Percentiles rank a stretch among this genome's conserved stretches.
These are phyloP conservation scores for Psittacula derbiana DNA, from an alignment of 2,797 vertebrate species.

Conservation along the genomic window DNA sequence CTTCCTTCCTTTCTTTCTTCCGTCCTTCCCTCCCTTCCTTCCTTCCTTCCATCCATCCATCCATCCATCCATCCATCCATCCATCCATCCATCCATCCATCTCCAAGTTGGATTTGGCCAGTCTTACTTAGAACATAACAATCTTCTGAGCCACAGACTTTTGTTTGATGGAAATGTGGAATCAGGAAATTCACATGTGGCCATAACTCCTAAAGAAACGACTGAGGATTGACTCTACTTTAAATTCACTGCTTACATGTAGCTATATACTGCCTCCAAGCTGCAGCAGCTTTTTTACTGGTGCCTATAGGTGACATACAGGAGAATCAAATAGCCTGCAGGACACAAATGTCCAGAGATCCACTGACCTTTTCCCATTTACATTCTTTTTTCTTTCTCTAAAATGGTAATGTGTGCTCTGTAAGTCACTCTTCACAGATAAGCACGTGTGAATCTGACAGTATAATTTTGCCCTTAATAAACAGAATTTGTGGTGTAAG, in stretches of 20 bases:
- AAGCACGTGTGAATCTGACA: conserved; percentile 35
- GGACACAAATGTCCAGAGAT: background rate
- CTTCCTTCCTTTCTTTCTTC: too few relatives aligned
- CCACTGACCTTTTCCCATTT: background rate
- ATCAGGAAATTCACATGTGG: background rate
- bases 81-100: too few relatives aligned
- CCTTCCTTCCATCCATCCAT: too few relatives aligned
- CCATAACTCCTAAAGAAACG: background rate
- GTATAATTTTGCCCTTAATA: conserved; percentile 58
- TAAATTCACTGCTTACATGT: background rate
- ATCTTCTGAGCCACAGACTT: background rate
- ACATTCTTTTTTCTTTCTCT: background rate
- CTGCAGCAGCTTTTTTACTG: background rate
- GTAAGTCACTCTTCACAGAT: conserved; percentile 24
- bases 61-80: too few relatives aligned
- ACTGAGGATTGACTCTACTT: background rate
- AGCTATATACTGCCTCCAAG: conserved; percentile 7
- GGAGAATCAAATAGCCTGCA: background rate
- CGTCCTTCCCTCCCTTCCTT: too few relatives aligned
- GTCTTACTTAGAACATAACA: background rate
- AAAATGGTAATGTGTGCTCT: background rate
- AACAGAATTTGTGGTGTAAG: conserved; percentile 36
- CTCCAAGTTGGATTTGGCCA: background rate
- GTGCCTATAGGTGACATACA: background rate
- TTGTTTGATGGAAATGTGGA: background rate